Base-by-base conservation (phyloP, 2,113 vertebrate species). In the Elachura formosa region DNA sequence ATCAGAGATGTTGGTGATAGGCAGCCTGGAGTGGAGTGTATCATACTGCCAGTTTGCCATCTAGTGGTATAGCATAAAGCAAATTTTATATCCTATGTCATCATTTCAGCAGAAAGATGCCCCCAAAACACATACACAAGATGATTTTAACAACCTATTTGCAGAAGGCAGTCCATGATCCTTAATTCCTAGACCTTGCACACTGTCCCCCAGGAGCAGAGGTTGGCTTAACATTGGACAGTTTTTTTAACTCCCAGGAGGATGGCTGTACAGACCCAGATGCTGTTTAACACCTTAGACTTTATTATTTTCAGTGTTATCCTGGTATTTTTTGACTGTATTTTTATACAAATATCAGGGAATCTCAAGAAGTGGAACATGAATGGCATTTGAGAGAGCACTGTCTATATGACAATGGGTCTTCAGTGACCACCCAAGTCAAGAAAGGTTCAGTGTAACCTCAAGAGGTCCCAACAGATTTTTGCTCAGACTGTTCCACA, bases 11-110 rank as follows among this genome's bases (percentile, higher is more conserved):
- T 56, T 38, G 2, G 0, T 36, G 81, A 21, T 38, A 46, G 54
- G 38, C 58, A 76, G 43, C 5, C 38, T 81, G 73, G 49, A 77
- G 51, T 81, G 73, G 49, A 77, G 51, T 26, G 17, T 80, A 89
- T 77, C 75, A 71, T 75, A 96, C 82, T 90, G 36, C 76, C 92
- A 79, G 59, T 93, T 94, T 96, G 94, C 96, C 96, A 97, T 95
- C 96, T 97, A 97, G 96, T 76, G 96, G 94, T 56, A 38, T 7
- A 89, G 6, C 8, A 31, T 51, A 84, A 52, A 26, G 5, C 1
- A 8, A 34, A 38, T 90, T 88, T 87, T 55, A 24, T 13, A 31
- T 41, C 12, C 5, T 18, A 15, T 77, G 83, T 64, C 36, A 28
- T 45, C 2, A 52, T 90, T 87, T 48, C 31, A 45, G 28, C 14